Evolutionary conservation across 2,113 vertebrate genomes (phyloP).

Genomic region (Tricholaema leucomelas): DNA sequence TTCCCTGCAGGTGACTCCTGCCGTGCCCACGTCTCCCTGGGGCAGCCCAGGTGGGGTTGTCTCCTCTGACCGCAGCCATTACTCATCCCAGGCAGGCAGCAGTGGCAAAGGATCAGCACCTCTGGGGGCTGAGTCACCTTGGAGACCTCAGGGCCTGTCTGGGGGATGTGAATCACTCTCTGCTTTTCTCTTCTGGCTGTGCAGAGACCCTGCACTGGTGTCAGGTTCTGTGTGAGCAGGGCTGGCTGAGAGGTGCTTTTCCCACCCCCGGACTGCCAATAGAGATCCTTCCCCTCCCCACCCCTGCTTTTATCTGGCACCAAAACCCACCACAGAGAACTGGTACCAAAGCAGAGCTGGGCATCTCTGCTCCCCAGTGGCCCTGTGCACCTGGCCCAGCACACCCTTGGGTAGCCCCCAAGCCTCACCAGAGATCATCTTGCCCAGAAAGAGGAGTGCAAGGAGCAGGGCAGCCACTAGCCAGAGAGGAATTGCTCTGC

Average conservation of each 20-base stretch:
- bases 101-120: constrained; percentile 17
- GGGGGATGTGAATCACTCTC: background rate
- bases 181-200: background rate
- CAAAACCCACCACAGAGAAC: background rate
- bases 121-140: constrained; percentile 23
- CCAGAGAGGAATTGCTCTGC: background rate
- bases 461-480: background rate
- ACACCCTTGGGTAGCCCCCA: background rate
- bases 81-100: constrained; percentile 1
- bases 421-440: background rate
- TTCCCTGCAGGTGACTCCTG: background rate
- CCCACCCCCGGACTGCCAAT: background rate
- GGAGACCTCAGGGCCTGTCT: constrained; percentile 9
- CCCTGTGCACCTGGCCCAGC: background rate
- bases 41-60: constrained; percentile 33
- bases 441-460: background rate
- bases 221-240: background rate
- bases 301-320: background rate
- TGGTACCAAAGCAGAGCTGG: background rate
- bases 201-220: background rate
- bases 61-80: background rate
- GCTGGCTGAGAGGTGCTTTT: background rate
- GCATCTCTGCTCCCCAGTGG: background rate
- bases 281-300: too few species aligned
- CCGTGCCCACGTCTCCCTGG: background rate